Percentiles rank a stretch among this genome's conserved stretches.
phyloP scores from a whole-genome alignment of 2,888 invertebrate genomes.

The Lasioglossum malachurum region DNA sequence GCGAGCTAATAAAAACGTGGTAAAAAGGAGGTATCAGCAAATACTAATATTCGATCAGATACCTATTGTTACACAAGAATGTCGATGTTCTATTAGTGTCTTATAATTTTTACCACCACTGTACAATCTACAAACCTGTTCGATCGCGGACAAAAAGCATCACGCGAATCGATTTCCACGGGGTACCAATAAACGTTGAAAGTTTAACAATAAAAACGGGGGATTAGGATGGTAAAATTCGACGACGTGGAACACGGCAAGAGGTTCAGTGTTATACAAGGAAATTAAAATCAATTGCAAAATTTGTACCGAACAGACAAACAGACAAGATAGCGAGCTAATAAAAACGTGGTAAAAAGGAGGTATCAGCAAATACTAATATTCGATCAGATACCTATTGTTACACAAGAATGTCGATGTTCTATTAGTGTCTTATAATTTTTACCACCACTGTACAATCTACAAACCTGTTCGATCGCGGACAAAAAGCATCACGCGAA shows the following conservation, averaged over 20 bases:
- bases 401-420: not conserved
- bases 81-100: not conserved
- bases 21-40: no score
- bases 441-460: not conserved
- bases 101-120: not conserved
- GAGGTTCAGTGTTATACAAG: no score
- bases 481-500: not conserved
- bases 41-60: no score
- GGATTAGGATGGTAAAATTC: not conserved
- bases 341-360: no score
- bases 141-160: not conserved
- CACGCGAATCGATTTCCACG: not conserved
- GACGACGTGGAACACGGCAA: not conserved
- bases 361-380: no score
- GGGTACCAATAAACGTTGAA: conserved; percentile 68
- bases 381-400: not conserved
- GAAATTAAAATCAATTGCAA: no score
- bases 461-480: not conserved
- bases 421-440: not conserved
- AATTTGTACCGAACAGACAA: no score
- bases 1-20: no score
- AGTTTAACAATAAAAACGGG: not conserved
- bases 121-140: not conserved
- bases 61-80: not conserved
- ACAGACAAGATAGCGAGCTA: no score